Base-by-base conservation (phyloP, 1,140 invertebrate genomes). In the Eriocheir sinensis region DNA sequence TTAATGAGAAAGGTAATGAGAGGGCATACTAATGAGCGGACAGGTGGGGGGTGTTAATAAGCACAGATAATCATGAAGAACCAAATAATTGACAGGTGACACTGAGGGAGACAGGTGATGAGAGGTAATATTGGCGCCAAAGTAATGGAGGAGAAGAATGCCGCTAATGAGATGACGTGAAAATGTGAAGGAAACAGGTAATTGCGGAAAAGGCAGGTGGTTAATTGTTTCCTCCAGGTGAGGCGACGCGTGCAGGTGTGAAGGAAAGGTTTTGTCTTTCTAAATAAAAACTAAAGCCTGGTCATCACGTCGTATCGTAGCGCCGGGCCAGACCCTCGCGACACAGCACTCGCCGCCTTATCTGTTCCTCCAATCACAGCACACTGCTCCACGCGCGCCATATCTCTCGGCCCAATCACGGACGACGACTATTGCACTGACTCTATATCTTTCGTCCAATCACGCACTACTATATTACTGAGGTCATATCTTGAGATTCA, bases 21-120 rank as follows among this genome's bases (percentile, higher is more conserved):
- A 72, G 60, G 60, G 60, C 60, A n/a, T 72, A n/a, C 60, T 17
- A 72, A 72, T 72, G 60, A 72, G 60, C 0, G 0, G 60, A 72
- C 60, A 72, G 60, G 60, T 72, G 60, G 60, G 60, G 27, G 60
- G 60, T 72, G 60, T 72, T 72, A 72, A 72, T 72, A 72, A n/a
- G 60, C 4, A 0, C 17, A 53, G 48, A 21, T 53, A n/a, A n/a
- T 72, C 0, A 72, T 72, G 27, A 8, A 72, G 12, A n/a, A n/a
- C 60, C 60, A 72, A 72, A n/a, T 21, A n/a, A n/a, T n/a, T n/a
- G 60, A 72, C 60, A 72, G 60, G 60, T 72, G 60, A 27, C 60
- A 72, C 27, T 72, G 60, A 72, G n/a, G 60, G 60, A 72, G 60
- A n/a, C 12, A 72, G 1, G 21, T 72, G n/a, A 72, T 72, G 12